These are phyloP conservation scores for Platypus cylindrus DNA, from an alignment of 2,888 invertebrate genomes.

Conservation along the genomic window DNA sequence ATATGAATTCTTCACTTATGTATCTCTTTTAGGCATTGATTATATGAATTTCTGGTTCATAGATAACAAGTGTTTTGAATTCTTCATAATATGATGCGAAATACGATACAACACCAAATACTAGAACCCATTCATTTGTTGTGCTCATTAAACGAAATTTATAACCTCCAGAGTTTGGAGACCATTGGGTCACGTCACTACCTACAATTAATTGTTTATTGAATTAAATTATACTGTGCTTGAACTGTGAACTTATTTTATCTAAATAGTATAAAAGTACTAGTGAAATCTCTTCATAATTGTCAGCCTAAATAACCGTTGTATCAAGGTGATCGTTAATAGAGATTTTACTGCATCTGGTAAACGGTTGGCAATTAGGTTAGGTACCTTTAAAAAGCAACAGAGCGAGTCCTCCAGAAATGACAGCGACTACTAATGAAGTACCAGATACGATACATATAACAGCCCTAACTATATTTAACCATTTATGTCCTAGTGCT, in stretches of 20 bases:
- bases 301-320: too few species aligned
- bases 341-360: too few species aligned
- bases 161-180: slow-evolving; percentile 18
- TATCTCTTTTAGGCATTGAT: slow-evolving; percentile 1
- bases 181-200: slow-evolving; percentile 20
- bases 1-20: too few species aligned
- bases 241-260: too few species aligned
- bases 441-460: slow-evolving; percentile 2
- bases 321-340: too few species aligned
- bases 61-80: slow-evolving; percentile 17
- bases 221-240: too few species aligned
- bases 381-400: slow-evolving; percentile 11
- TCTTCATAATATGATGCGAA: slow-evolving; percentile 16
- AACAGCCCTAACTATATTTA: slow-evolving; percentile 6
- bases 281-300: too few species aligned
- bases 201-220: too few species aligned
- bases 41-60: slow-evolving; percentile 15
- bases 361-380: too few species aligned
- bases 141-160: slow-evolving; percentile 18
- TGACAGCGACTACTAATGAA: slow-evolving; percentile 1
- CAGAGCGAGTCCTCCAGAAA: slow-evolving; percentile 9
- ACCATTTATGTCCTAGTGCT: slow-evolving; percentile 2
- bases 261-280: too few species aligned
- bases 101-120: slow-evolving; percentile 11
- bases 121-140: slow-evolving; percentile 18